Conservation (phyloP, 2,888 invertebrate species). For the Argyresthia albistria region DNA sequence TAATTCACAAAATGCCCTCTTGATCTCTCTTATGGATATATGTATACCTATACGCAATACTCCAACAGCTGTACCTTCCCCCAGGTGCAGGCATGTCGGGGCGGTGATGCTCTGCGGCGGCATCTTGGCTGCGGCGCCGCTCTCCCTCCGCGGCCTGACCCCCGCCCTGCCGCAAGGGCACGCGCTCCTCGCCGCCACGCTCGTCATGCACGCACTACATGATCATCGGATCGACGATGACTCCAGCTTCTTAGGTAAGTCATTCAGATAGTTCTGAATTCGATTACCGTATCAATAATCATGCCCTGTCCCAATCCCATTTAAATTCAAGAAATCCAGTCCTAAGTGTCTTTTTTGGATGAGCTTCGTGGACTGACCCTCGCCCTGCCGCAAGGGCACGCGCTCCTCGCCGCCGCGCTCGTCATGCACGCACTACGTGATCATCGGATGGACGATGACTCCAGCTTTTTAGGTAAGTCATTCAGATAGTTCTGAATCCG, state of each 20-base stretch:
- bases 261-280: no score
- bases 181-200: conserved; percentile 54
- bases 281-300: no score
- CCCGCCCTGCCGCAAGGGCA: conserved; percentile 75
- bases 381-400: conserved; percentile 72
- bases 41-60: no score
- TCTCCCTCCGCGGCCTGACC: conserved; percentile 72
- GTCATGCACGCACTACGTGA: conserved; percentile 68
- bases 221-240: conserved; percentile 63
- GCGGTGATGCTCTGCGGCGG: conserved; percentile 64
- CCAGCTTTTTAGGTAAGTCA: conserved; percentile 78
- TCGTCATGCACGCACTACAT: conserved; percentile 68
- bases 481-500: no score
- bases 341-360: no score
- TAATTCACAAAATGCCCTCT: no score
- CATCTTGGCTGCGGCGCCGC: conserved; percentile 65
- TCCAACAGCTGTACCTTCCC: no score
- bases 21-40: no score
- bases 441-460: conserved; percentile 64
- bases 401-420: conserved; percentile 55
- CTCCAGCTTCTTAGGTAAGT: conserved; percentile 77
- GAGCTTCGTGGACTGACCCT: conserved; percentile 72
- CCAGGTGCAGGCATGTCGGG: background rate
- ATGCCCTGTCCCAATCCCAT: no score
- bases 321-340: no score